Evolutionary conservation across 2,888 invertebrate species (phyloP).

Genomic region (Drosophila setosimentum): DNA sequence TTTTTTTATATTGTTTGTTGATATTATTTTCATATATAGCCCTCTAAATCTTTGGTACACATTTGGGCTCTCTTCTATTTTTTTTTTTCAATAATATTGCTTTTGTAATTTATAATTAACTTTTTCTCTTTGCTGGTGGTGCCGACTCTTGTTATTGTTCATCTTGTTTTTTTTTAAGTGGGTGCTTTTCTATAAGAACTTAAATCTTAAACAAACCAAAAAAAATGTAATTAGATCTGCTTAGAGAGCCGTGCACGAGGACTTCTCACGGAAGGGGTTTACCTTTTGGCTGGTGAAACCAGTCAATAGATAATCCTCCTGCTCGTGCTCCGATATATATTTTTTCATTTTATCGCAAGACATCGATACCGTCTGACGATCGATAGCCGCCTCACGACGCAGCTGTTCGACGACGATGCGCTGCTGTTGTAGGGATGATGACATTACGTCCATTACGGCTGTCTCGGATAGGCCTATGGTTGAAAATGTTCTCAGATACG

Average conservation of each 20-base stretch:
- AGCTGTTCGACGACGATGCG: conserved; percentile 96
- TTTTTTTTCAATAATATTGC: conserved; percentile 41
- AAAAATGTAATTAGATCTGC: conserved; percentile 32
- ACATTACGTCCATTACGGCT: conserved; percentile 97
- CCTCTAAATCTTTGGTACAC: conserved; percentile 38
- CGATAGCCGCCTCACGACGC: conserved; percentile 95
- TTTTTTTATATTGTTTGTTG: conserved; percentile 12
- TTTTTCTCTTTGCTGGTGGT: conserved; percentile 39
- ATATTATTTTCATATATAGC: conserved; percentile 14
- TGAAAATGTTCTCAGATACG: conserved; percentile 82
- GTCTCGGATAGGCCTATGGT: conserved; percentile 95
- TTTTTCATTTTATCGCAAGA: conserved; percentile 98
- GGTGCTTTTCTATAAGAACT: conserved; percentile 37
- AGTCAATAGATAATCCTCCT: conserved; percentile 96
- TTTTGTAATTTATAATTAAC: conserved; percentile 34
- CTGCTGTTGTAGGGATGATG: conserved; percentile 97
- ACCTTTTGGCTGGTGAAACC: conserved; percentile 98
- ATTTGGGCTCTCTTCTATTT: conserved; percentile 16
- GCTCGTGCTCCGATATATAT: conserved; percentile 95
- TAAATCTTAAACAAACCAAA: conserved; percentile 28
- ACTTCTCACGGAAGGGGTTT: conserved; percentile 98
- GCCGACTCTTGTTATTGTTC: conserved; percentile 33
- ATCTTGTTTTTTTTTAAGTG: conserved; percentile 29
- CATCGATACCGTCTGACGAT: conserved; percentile 94
- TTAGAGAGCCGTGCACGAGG: conserved; percentile 94